These are phyloP conservation scores for Aphaenogaster floridana DNA, from an alignment of 1,140 invertebrate species.

Conservation along the genomic window DNA sequence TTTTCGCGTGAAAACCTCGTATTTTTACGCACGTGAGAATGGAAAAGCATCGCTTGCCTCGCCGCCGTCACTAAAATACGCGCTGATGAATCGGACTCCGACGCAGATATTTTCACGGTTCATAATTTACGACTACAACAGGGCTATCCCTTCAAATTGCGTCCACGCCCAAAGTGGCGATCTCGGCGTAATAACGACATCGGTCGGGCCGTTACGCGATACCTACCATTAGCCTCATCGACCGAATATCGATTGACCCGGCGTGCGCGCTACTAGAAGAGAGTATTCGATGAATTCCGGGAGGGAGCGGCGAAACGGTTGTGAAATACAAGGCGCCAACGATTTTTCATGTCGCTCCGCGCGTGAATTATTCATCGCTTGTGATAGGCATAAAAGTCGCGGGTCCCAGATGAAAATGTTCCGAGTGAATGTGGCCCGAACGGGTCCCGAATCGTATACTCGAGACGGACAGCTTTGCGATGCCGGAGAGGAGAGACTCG, in stretches of 20 bases:
- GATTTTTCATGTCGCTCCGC: constrained; percentile 56
- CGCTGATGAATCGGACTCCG: neutral
- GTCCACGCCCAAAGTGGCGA: constrained; percentile 69
- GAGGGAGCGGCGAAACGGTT: neutral
- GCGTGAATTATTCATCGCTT: constrained; percentile 60
- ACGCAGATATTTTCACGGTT: neutral
- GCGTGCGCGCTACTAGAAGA: neutral
- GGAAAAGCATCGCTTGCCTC: neutral
- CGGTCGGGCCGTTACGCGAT: constrained; percentile 68
- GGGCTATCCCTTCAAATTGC: constrained; percentile 48
- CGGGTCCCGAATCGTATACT: constrained; percentile 20
- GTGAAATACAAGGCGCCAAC: constrained; percentile 40
- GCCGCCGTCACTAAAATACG: constrained; percentile 1
- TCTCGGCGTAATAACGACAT: constrained; percentile 75
- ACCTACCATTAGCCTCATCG: constrained; percentile 67
- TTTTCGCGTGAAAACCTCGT: neutral
- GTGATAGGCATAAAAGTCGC: constrained; percentile 43
- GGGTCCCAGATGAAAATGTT: constrained; percentile 45
- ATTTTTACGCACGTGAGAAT: neutral
- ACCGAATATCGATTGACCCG: constrained; percentile 70
- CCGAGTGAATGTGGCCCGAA: constrained; percentile 15
- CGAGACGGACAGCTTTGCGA: constrained; percentile 3
- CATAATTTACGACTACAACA: constrained; percentile 6
- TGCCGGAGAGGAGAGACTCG: neutral
- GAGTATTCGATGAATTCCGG: constrained; percentile 58